phyloP scores from a whole-genome alignment of 2,113 vertebrate genomes.

The Psophia crepitans region DNA sequence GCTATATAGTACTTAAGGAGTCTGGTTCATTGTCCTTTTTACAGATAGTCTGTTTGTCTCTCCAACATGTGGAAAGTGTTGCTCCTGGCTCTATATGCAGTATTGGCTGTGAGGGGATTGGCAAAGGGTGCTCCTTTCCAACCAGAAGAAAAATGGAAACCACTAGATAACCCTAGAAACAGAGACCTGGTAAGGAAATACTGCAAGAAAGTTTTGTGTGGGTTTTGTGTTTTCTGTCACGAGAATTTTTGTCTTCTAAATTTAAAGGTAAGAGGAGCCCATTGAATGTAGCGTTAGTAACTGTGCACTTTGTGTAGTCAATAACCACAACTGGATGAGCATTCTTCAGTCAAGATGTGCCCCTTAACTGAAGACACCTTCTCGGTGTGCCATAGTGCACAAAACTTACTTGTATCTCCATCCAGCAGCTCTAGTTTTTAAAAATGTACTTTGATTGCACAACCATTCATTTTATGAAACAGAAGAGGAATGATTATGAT shows the following conservation, averaged over 20 bases:
- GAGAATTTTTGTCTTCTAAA: not conserved
- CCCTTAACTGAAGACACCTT: not conserved
- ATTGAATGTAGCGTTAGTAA: not conserved
- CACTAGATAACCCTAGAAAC: conserved; percentile 73
- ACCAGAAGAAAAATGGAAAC: conserved; percentile 70
- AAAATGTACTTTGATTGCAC: not conserved
- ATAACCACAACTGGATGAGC: not conserved
- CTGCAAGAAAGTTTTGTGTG: not conserved
- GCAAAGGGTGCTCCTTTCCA: conserved; percentile 24
- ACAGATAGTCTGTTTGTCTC: not conserved
- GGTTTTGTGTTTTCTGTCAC: not conserved
- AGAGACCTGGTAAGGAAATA: conserved; percentile 71
- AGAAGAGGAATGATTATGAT: not conserved
- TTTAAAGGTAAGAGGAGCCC: not conserved
- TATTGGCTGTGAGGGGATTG: conserved; percentile 1
- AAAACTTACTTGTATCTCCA: not conserved
- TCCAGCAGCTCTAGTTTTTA: not conserved
- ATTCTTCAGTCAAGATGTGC: conserved; percentile 15
- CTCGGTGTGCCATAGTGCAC: not conserved
- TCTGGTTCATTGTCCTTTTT: not conserved
- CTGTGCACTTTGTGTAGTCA: not conserved
- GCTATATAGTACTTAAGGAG: not conserved
- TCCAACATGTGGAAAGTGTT: conserved; percentile 42
- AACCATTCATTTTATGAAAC: not conserved
- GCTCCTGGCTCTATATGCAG: conserved; percentile 33